Evolutionary conservation across 1,140 invertebrate genomes (phyloP), one percentile per base, ranked within the genome.

Genomic region (Drosophila fuyamai): DNA sequence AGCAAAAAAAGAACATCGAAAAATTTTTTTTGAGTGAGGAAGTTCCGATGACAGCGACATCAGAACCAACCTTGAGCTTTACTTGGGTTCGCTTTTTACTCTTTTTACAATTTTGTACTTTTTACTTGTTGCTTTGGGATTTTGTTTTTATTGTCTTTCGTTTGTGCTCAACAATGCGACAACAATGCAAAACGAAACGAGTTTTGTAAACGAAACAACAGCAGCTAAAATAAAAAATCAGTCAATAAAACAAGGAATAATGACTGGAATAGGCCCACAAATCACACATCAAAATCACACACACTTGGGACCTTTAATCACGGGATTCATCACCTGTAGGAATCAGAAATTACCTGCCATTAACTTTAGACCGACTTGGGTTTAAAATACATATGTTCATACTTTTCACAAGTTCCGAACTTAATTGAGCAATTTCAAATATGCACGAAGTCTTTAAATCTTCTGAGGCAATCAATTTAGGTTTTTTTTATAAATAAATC

Each of bases 121-220:
- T 71, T 36, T 57, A 55, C 61, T 67, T 75, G 14, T 59, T 59
- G 41, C 47, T 57, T 55, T 59, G 35, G 43, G 14, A 32, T 55
- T 29, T 63, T 65, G 40, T 48, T 44, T 14, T 67, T 48, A 57
- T 58, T 58, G 27, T 54, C 14, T 73, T 62, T 62, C 8, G 59
- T 23, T 56, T 61, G 59, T 61, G 67, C 18, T 18, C 27, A 73
- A 72, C 70, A 73, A 72, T 74, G 71, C 71, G 71, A 74, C 71
- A 68, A 73, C 71, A 74, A 79, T 74, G 78, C 78, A 76, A 55
- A 79, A 61, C 51, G 47, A 80, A 79, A 80, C 77, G 62, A 80
- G 77, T 80, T 80, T 80, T 81, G 62, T 80, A 76, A 78, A 48
- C 68, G 35, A 54, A 18, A 72, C 38, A 73, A 73, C 23, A 77